Base-by-base conservation (phyloP, 2,797 vertebrate genomes). In the Tachyglossus aculeatus region DNA sequence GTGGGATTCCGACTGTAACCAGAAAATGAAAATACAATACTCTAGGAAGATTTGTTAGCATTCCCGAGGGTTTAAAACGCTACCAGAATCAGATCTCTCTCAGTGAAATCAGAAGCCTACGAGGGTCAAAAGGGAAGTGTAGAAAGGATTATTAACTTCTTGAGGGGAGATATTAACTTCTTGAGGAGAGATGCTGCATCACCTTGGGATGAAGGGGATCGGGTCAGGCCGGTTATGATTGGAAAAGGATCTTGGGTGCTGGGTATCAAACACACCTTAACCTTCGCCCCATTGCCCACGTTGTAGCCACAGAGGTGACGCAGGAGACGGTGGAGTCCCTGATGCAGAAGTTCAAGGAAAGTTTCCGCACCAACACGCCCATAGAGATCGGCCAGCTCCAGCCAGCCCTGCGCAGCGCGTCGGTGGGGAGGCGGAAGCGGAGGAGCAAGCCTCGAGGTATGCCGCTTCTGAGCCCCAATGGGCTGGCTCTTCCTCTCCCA, bases 301-400 rank as follows among this genome's bases (percentile, higher is more conserved):
- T 82, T 78, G 24, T 83, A 98, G 95, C 89, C 31, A 83, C 95
- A 24, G 95, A 97, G 81, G 92, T 93, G 64, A 94, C 95, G 9
- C 95, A 95, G 38, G 96, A 98, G 86, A 96, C 95, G 0, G 96
- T 97, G 64, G 97, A 98, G 78, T 96, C 96, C 85, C 91, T 99
- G 91, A 96, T 98, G 96, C 96, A 96, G 94, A 95, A 96, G 85
- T 98, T 99, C 92, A 97, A 98, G 91, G 97, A 98, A 88, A 97
- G 96, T 78, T 98, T 98, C 86, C 95, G 96, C 31, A 94, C 95
- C 81, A 98, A 96, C 91, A 94, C 95, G 0, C 93, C 94, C 27
- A 94, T 96, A n/a, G 96, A 98, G 91, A 95, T 98, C 19, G 93
- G 94, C 72, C 96, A 96, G 89, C 94, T 97, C 73, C 96, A 97